phyloP scores from a whole-genome alignment of 2,797 vertebrate species.

The Natrix natrix region DNA sequence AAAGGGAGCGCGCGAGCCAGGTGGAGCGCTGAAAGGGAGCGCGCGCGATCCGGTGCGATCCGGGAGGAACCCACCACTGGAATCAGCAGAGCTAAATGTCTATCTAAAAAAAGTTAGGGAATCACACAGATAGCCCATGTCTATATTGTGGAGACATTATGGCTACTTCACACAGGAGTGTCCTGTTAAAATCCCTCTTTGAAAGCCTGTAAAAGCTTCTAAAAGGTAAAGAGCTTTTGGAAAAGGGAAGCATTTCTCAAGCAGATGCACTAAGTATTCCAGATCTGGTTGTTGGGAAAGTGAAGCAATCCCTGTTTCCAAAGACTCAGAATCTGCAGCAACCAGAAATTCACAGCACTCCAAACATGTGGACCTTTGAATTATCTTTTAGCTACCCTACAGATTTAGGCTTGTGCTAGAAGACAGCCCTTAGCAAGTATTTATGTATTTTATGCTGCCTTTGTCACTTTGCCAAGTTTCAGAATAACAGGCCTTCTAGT shows the following conservation, averaged over 20 bases:
- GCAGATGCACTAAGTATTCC: background rate
- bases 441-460: background rate
- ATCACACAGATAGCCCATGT: background rate
- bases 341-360: background rate
- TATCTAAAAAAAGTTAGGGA: background rate
- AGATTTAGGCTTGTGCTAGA: background rate
- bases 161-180: background rate
- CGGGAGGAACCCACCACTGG: too few species aligned
- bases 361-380: background rate
- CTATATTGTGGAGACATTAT: background rate
- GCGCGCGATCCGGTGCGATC: too few species aligned
- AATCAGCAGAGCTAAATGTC: background rate
- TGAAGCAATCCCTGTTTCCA: background rate
- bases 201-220: background rate
- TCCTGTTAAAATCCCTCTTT: background rate
- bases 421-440: background rate
- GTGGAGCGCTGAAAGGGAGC: too few species aligned
- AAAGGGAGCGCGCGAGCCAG: too few species aligned
- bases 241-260: background rate
- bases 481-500: background rate
- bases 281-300: background rate
- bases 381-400: background rate
- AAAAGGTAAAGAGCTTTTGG: background rate
- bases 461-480: background rate
- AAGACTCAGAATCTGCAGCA: background rate